Evolutionary conservation across 2,797 vertebrate species (phyloP).

Genomic region (Arrhamphus sclerolepis): DNA sequence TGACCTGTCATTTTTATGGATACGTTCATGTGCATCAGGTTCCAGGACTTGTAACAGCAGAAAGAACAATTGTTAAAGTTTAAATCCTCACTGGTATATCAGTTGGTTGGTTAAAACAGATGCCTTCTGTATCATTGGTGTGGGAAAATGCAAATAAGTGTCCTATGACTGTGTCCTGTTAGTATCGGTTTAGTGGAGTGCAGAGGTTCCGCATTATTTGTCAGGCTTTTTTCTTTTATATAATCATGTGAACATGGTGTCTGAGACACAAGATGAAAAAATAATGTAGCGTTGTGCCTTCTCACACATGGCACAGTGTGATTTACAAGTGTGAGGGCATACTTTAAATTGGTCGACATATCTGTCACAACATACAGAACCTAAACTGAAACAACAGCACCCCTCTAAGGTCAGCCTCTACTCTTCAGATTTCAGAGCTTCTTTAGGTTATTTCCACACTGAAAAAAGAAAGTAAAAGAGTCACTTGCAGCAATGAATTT

Average conservation of each 20-base stretch:
- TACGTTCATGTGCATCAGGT: not conserved
- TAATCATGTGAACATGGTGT: not conserved
- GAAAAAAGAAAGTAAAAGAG: too few species aligned
- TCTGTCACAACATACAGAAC: not conserved
- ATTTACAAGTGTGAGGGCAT: too few species aligned
- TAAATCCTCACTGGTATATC: not conserved
- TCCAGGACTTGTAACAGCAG: not conserved
- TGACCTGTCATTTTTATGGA: not conserved
- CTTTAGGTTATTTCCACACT: too few species aligned
- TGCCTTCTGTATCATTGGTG: not conserved
- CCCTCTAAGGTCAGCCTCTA: constrained; percentile 11
- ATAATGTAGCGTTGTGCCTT: not conserved
- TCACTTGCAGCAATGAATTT: too few species aligned
- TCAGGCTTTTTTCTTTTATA: not conserved
- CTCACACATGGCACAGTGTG: not conserved
- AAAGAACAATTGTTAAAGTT: not conserved
- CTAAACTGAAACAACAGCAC: constrained; percentile 23
- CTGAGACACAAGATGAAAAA: not conserved
- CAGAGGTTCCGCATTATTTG: not conserved
- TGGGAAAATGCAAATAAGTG: not conserved
- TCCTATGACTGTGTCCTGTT: too few species aligned
- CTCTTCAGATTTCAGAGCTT: too few species aligned
- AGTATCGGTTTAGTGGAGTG: not conserved
- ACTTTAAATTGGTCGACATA: too few species aligned
- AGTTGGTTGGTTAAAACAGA: not conserved